Conservation (phyloP, 2,797 vertebrate species). For the Anomalospiza imberbis region DNA sequence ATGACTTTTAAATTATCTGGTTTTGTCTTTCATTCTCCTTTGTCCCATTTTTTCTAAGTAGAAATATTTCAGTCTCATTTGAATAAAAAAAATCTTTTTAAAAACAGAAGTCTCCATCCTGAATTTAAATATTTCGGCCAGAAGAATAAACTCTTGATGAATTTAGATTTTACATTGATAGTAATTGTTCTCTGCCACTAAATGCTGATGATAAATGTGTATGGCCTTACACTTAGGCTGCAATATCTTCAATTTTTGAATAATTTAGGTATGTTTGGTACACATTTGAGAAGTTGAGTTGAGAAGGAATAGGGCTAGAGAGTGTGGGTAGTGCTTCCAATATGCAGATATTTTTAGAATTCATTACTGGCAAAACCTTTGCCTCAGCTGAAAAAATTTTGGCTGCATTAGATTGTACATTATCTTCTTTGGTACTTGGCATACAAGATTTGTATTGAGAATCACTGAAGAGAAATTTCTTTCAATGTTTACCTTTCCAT, state of each 20-base stretch:
- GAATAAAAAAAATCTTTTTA: background rate
- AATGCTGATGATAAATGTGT: background rate
- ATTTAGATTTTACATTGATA: background rate
- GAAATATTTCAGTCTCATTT: background rate
- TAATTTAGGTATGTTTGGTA: background rate
- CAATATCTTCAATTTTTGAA: background rate
- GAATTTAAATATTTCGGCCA: background rate
- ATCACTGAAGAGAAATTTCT: background rate
- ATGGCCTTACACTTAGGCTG: background rate
- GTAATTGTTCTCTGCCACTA: background rate
- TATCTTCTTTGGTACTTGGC: background rate
- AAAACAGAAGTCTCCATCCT: background rate
- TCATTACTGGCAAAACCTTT: background rate
- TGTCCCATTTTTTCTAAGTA: accelerated
- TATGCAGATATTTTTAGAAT: background rate
- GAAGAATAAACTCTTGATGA: background rate
- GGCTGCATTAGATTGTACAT: background rate
- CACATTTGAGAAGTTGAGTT: background rate
- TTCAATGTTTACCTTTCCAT: background rate
- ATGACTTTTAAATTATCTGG: background rate
- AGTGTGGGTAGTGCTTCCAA: background rate
- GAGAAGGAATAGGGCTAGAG: background rate
- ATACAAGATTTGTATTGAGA: background rate
- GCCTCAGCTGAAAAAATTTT: background rate
- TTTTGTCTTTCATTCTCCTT: background rate